A percentile compares a stretch with the other conserved stretches of the same genome.
Evolutionary conservation across 64 coral and sea anemone species (phyloP).

Genomic region (Stichodactyla mertensii): DNA sequence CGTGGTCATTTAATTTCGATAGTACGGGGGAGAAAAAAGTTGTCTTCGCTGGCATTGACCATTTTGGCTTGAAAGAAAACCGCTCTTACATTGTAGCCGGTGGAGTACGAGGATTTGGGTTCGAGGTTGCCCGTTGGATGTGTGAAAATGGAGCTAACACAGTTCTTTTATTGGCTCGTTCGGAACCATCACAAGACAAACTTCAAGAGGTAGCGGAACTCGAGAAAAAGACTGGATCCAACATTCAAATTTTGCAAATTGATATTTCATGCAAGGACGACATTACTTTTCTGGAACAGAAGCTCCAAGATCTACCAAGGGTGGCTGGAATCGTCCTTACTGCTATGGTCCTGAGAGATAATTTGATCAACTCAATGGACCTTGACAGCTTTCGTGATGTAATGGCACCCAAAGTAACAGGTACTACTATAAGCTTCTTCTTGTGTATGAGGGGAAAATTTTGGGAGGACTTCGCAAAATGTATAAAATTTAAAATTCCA

Average conservation of each 20-base stretch:
- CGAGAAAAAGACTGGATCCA: constrained; percentile 44
- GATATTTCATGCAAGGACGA: constrained; percentile 9
- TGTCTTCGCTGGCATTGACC: constrained; percentile 18
- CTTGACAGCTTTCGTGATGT: constrained; percentile 31
- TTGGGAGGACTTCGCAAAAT: no score
- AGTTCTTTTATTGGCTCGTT: constrained; percentile 39
- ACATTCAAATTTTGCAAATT: constrained; percentile 19
- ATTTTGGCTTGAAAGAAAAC: constrained; percentile 45
- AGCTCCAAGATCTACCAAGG: constrained; percentile 55
- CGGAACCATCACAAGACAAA: constrained; percentile 44
- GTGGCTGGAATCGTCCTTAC: constrained; percentile 65
- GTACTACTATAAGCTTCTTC: constrained; percentile 5
- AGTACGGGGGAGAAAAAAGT: neutral
- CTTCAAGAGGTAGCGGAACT: constrained; percentile 31
- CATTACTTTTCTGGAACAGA: constrained; percentile 16
- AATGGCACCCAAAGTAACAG: constrained; percentile 64
- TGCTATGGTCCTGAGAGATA: constrained; percentile 69
- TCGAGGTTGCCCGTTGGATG: constrained; percentile 74
- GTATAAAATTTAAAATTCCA: no score
- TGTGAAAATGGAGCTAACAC: constrained; percentile 52
- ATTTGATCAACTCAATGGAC: constrained; percentile 43
- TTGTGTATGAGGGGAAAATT: no score
- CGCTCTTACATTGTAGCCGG: constrained; percentile 59
- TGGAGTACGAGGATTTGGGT: constrained; percentile 62
- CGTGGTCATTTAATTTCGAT: no score